Percentiles rank a stretch among this genome's conserved stretches.
Conservation (phyloP, 2,797 vertebrate species). For the Sebastes matsubarae region DNA sequence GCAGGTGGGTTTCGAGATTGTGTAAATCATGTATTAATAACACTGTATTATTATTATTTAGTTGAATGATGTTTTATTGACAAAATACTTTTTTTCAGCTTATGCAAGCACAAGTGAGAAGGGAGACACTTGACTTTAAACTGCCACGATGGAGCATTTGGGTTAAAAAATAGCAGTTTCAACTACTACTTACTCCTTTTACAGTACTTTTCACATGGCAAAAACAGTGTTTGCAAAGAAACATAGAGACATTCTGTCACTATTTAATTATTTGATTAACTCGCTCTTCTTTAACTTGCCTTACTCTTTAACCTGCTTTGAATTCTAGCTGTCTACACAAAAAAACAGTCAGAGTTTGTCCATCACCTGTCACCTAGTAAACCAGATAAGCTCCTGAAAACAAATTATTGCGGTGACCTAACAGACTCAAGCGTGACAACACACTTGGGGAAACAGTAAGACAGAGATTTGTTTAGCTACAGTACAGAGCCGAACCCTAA, state of each 20-base stretch:
- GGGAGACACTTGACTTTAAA: not conserved
- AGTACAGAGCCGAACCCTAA: not conserved
- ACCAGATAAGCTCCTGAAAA: not conserved
- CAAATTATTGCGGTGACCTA: not conserved
- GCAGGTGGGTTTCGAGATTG: accelerated
- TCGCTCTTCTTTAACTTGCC: not conserved
- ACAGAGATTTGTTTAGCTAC: not conserved
- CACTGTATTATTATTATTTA: not conserved
- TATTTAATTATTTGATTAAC: not conserved
- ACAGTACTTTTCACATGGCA: too few species aligned
- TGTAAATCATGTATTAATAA: not conserved
- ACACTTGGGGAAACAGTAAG: not conserved
- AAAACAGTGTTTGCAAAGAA: not conserved
- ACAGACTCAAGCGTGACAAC: not conserved
- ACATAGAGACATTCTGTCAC: not conserved
- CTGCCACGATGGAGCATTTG: not conserved
- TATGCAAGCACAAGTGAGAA: not conserved
- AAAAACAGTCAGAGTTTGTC: not conserved
- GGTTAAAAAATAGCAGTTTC: not conserved
- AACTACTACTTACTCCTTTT: too few species aligned
- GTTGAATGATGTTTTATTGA: not conserved
- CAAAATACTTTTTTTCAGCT: not conserved
- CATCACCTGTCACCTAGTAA: not conserved
- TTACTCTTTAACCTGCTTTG: not conserved
- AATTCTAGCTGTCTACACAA: not conserved